Evolutionary conservation across 2,888 invertebrate species (phyloP).

Genomic region (Thecophora atra): DNA sequence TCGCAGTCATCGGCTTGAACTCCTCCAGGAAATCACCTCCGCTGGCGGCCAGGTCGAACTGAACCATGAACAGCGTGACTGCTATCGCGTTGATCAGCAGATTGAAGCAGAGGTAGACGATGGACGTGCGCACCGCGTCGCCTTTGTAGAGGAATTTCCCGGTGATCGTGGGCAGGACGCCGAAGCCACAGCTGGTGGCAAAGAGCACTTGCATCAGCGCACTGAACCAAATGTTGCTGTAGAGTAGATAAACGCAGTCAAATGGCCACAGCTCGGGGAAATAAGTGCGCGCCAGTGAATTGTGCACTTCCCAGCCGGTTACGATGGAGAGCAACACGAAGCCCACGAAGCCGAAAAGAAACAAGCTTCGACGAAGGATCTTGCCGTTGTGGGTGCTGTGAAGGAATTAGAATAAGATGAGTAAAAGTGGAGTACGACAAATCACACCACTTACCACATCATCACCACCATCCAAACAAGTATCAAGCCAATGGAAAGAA

Average conservation of each 20-base stretch:
- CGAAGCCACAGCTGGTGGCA: conserved; percentile 64
- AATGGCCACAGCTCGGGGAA: conserved; percentile 63
- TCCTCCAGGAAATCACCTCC: conserved; percentile 56
- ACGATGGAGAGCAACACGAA: conserved; percentile 58
- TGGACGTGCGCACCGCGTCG: conserved; percentile 64
- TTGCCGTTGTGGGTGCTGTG: conserved; percentile 64
- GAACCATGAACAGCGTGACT: conserved; percentile 65
- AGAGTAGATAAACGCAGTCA: conserved; percentile 50
- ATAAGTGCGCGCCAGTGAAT: conserved; percentile 57
- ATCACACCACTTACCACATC: conserved; percentile 59
- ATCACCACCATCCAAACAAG: conserved; percentile 64
- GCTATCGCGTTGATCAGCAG: conserved; percentile 63
- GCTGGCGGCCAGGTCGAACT: conserved; percentile 60
- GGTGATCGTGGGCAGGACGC: conserved; percentile 64
- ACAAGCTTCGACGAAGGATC: conserved; percentile 60
- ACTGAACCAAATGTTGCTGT: conserved; percentile 64
- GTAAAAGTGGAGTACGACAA: background rate
- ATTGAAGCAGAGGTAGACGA: conserved; percentile 66
- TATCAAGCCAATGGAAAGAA: conserved; percentile 62
- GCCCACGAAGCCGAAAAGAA: conserved; percentile 60
- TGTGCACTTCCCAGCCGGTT: conserved; percentile 64
- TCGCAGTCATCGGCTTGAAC: conserved; percentile 62
- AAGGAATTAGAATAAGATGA: background rate
- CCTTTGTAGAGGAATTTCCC: conserved; percentile 66
- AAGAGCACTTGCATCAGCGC: conserved; percentile 65